A percentile compares a stretch with the other conserved stretches of the same genome.
These are phyloP conservation scores for Lepus europaeus DNA, from an alignment of 2,113 vertebrate genomes.

Conservation along the genomic window DNA sequence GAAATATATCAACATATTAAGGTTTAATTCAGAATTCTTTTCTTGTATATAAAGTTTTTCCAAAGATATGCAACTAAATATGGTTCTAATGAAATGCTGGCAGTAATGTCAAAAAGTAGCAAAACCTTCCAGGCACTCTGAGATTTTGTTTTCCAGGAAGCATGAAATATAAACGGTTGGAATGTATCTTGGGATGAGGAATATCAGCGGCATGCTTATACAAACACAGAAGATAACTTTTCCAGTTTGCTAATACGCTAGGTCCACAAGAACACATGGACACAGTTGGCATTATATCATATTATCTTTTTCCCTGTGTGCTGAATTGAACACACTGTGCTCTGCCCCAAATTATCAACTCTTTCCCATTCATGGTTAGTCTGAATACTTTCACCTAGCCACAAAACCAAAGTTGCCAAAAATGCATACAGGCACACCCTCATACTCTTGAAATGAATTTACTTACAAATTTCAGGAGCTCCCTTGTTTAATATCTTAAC, in stretches of 20 bases:
- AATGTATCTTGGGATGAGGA: conserved; percentile 70
- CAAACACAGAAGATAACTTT: conserved; percentile 69
- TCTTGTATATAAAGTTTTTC: conserved; percentile 62
- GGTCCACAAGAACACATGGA: not conserved
- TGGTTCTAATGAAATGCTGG: conserved; percentile 82
- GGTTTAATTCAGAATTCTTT: conserved; percentile 41
- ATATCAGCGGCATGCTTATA: conserved; percentile 64
- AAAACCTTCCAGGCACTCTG: conserved; percentile 76
- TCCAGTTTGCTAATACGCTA: conserved; percentile 55
- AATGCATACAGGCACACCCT: conserved; percentile 74
- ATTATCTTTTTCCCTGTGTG: conserved; percentile 37
- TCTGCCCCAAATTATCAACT: conserved; percentile 66
- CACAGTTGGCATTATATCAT: not conserved
- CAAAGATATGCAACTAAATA: conserved; percentile 71
- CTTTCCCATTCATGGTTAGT: conserved; percentile 71
- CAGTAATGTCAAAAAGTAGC: conserved; percentile 75
- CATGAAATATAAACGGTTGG: conserved; percentile 71
- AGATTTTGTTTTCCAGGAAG: conserved; percentile 81
- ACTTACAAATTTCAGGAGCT: conserved; percentile 58
- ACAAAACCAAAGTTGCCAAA: conserved; percentile 68
- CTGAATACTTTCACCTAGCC: conserved; percentile 73
- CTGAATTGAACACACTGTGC: conserved; percentile 35
- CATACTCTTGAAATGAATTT: conserved; percentile 52
- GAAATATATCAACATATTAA: conserved; percentile 39
- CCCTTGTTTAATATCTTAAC: conserved; percentile 30